Evolutionary conservation across 2,888 invertebrate species (phyloP), one percentile per base, ranked within the genome.

Genomic region (Drosophila mettleri): DNA sequence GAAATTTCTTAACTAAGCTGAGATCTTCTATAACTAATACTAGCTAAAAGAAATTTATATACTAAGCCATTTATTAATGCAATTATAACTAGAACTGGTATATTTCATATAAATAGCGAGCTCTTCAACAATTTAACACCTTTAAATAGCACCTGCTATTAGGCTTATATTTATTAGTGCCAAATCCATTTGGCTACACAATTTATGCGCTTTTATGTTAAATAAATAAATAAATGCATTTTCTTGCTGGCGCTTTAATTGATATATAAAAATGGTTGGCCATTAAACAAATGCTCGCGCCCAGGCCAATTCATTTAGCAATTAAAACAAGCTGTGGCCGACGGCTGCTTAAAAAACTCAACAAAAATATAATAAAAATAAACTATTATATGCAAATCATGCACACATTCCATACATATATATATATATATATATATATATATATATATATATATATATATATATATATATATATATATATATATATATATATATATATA

Each of bases 301-400:
- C n/a, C 66, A 6, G 76, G 69, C 70, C 88, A 88, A 86, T 86
- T 88, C 81, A 88, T 89, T 88, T 86, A 79, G 81, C 88, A 89
- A 89, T 86, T 86, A 89, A 84, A 86, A 81, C 86, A 89, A 88
- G 86, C 86, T 83, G 88, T 77, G 59, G 68, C 88, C 79, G 58
- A 16, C 66, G 67, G 69, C 63, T 68, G 63, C 61, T 64, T 49
- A 45, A 53, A 58, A 69, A 61, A 65, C 49, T 33, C 0, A 12
- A 31, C 8, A 33, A 34, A 34, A 49, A n/a, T 9, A n/a, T 64
- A 33, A 63, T 34, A 41, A 63, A 69, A 77, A 76, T 75, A 67
- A 81, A 79, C 80, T 82, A 85, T 85, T 61, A 69, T 75, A 78
- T 86, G 87, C 81, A 81, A 81, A 84, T 73, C 75, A 78, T 62